Conservation (phyloP, 2,797 vertebrate genomes). For the Xiphophorus birchmanni region DNA sequence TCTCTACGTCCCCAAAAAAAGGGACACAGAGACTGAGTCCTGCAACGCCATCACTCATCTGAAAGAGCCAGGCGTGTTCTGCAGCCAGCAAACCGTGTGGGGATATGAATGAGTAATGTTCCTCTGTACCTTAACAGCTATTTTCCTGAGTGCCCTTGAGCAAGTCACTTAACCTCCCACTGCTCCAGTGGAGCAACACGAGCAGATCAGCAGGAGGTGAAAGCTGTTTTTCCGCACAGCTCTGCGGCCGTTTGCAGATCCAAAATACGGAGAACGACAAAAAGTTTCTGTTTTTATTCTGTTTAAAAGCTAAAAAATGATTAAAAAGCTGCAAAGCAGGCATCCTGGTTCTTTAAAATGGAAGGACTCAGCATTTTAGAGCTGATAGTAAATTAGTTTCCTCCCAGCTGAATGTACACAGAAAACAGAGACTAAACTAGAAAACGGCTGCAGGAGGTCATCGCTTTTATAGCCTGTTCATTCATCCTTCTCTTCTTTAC, state of each 20-base stretch:
- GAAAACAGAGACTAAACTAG: not conserved
- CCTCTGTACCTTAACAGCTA: conserved; percentile 44
- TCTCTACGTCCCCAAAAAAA: conserved; percentile 39
- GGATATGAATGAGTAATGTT: conserved; percentile 67
- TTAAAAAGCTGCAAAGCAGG: not conserved
- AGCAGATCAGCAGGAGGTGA: conserved; percentile 29
- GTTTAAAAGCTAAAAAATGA: not conserved
- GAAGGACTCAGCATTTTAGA: not conserved
- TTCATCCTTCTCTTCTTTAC: too few species aligned
- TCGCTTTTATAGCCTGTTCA: not conserved
- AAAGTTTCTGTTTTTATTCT: not conserved
- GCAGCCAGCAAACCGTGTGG: conserved; percentile 57
- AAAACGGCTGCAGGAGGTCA: not conserved
- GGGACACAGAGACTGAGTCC: conserved; percentile 23
- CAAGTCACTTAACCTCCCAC: conserved; percentile 71
- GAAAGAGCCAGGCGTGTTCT: conserved; percentile 53
- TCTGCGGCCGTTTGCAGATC: conserved; percentile 4
- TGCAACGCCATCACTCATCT: conserved; percentile 63
- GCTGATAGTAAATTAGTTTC: not conserved
- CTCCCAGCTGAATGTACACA: not conserved
- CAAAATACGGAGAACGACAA: not conserved
- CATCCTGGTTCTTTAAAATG: not conserved
- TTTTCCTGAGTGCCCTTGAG: conserved; percentile 69
- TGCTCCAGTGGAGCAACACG: conserved; percentile 60
- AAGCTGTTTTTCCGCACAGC: conserved; percentile 10